phyloP scores from a whole-genome alignment of 2,797 vertebrate genomes.

The Pampus argenteus region DNA sequence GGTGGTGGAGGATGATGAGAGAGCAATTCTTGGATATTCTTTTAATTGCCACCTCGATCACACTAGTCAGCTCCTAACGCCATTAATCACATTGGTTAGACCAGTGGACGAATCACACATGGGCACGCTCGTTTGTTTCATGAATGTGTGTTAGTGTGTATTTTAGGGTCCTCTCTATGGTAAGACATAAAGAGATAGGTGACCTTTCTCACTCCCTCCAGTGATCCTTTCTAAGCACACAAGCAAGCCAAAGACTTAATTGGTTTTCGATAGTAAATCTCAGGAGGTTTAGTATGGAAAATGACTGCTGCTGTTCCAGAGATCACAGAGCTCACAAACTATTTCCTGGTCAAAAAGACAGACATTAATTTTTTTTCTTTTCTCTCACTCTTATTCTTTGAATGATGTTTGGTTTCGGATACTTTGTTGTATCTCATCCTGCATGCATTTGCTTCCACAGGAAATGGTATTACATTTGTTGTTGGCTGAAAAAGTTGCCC shows the following conservation, averaged over 20 bases:
- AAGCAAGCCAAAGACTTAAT: conserved; percentile 67
- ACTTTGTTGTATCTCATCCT: conserved; percentile 20
- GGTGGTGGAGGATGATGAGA: conserved; percentile 17
- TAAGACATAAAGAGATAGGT: conserved; percentile 55
- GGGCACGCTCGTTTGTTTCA: too few species aligned
- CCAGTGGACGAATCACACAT: conserved; percentile 12
- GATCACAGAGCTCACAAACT: conserved; percentile 51
- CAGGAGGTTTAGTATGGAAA: conserved; percentile 57
- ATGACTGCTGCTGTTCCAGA: conserved; percentile 64
- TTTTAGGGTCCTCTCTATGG: conserved; percentile 31
- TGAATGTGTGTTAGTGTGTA: conserved; percentile 11
- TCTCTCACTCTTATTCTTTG: conserved; percentile 28
- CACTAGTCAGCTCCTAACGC: conserved; percentile 31
- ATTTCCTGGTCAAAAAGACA: conserved; percentile 58
- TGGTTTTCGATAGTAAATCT: conserved; percentile 81
- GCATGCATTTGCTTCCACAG: conserved; percentile 34
- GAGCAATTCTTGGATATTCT: conserved; percentile 33
- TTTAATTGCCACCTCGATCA: conserved; percentile 59
- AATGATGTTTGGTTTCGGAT: conserved; percentile 10
- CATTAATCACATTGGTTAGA: conserved; percentile 62
- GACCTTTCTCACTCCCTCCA: conserved; percentile 71
- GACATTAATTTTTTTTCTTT: background rate
- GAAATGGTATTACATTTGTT: conserved; percentile 37
- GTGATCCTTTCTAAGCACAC: conserved; percentile 53
- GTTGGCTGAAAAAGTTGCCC: conserved; percentile 17